A percentile compares a stretch with the other conserved stretches of the same genome.
phyloP scores from a whole-genome alignment of 2,797 vertebrate species.

The Falco cherrug region DNA sequence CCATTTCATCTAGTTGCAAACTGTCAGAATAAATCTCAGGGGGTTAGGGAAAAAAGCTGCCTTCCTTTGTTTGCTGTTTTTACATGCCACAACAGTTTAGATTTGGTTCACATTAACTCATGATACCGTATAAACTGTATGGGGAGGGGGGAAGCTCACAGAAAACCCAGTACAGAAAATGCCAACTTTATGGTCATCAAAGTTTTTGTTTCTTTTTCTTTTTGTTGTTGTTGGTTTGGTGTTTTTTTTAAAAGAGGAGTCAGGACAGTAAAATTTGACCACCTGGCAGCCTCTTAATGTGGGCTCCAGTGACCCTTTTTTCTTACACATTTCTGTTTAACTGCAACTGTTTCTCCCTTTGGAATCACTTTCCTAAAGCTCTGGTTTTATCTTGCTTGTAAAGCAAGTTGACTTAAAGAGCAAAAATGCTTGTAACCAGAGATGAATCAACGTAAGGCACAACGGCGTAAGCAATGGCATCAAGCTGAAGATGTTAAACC shows the following conservation, averaged over 20 bases:
- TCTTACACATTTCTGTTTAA: background rate
- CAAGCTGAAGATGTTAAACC: background rate
- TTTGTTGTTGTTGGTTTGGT: background rate
- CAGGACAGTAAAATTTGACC: background rate
- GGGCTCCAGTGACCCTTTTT: background rate
- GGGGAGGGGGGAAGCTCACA: background rate
- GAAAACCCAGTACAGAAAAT: background rate
- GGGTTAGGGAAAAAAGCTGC: constrained; percentile 31
- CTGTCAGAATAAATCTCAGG: constrained; percentile 69
- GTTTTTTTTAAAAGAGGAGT: background rate
- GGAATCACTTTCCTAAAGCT: background rate
- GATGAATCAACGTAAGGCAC: background rate
- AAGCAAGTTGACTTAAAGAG: background rate
- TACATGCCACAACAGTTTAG: constrained; percentile 44
- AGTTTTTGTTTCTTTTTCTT: background rate
- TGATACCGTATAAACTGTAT: background rate
- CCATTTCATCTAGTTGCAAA: constrained; percentile 63
- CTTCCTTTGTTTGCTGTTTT: constrained; percentile 62
- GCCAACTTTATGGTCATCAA: background rate
- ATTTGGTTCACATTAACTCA: constrained; percentile 37
- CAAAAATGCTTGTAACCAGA: background rate
- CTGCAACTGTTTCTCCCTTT: background rate
- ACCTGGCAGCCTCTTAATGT: background rate
- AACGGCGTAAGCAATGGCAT: background rate
- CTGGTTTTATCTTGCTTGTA: background rate